Evolutionary conservation across 2,797 vertebrate genomes (phyloP).

Genomic region (Etheostoma perlongum): DNA sequence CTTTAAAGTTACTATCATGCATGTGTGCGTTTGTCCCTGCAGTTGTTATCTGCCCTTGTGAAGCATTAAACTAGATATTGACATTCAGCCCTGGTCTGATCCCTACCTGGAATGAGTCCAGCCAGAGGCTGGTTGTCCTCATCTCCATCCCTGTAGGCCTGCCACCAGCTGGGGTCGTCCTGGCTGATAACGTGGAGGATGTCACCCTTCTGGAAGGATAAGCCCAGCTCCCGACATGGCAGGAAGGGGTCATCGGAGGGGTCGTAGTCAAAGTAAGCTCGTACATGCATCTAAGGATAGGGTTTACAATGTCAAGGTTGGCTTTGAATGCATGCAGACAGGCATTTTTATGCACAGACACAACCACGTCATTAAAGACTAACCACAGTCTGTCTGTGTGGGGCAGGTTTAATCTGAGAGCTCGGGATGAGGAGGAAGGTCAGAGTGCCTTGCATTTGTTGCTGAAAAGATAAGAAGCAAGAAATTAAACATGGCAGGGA

Average conservation of each 20-base stretch:
- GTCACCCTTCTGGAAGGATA: slow-evolving; percentile 98
- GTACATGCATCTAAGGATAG: slow-evolving; percentile 91
- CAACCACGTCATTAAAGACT: slow-evolving; percentile 70
- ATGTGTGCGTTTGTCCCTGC: background rate
- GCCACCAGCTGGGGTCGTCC: slow-evolving; percentile 99
- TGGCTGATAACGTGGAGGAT: slow-evolving; percentile 99
- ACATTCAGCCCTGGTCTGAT: slow-evolving; percentile 21
- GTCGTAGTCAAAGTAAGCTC: slow-evolving; percentile 97
- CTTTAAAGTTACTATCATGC: background rate
- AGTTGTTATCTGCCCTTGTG: slow-evolving; percentile 6
- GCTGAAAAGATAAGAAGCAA: slow-evolving; percentile 78
- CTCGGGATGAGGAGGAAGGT: slow-evolving; percentile 95
- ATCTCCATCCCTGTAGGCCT: slow-evolving; percentile 98
- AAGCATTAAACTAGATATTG: slow-evolving; percentile 23
- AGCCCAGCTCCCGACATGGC: slow-evolving; percentile 95
- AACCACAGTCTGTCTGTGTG: slow-evolving; percentile 93
- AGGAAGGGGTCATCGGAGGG: slow-evolving; percentile 97
- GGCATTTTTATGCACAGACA: background rate
- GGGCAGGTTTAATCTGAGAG: slow-evolving; percentile 89
- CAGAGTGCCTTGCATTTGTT: slow-evolving; percentile 95
- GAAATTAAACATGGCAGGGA: slow-evolving; percentile 37
- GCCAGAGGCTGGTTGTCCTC: slow-evolving; percentile 98
- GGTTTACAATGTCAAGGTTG: slow-evolving; percentile 37
- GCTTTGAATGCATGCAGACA: slow-evolving; percentile 36
- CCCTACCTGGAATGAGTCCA: slow-evolving; percentile 94